Evolutionary conservation across 2,888 invertebrate genomes (phyloP), one percentile per base, ranked within the genome.

Genomic region (Drosophila colorata): DNA sequence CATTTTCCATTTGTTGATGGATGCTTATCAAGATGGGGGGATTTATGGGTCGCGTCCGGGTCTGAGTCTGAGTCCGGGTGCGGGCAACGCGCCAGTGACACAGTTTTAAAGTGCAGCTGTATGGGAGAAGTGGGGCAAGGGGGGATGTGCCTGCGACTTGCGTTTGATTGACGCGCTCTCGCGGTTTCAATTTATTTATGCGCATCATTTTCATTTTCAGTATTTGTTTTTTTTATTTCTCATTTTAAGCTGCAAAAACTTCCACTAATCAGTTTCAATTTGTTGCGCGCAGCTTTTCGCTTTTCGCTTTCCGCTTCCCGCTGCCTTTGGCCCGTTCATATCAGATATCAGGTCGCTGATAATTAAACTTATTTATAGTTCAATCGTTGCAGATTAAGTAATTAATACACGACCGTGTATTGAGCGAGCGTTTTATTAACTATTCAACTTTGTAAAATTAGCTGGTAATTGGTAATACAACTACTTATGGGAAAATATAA

Each of bases 1-100:
- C 38, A 13, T 63, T 64, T 59, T 43, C 41, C 55, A 48, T 57
- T 58, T 61, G 55, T 25, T 53, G 64, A 58, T 65, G 68, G 69
- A 83, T 83, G 49, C 64, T 69, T 72, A 80, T 80, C 80, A 64
- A 60, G 49, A 48, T 61, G 49, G 35, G 52, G 47, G 48, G 38
- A 59, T 63, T 63, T 79, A 66, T 69, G 64, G 67, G 70, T 69
- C 58, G 52, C 63, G 82, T 69, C 77, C 77, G 77, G 63, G 51
- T 63, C 60, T 61, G 70, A 59, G 44, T 55, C 47, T 46, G 40
- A 9, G 58, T 28, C 28, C 49, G 63, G 56, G 35, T 51, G 56
- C 52, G 58, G 59, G 49, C 63, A 66, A 56, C 49, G 68, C 60
- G 69, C 68, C 67, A 77, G 48, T 83, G 89, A 88, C 89, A 84